Base-by-base conservation (phyloP, 2,113 vertebrate species). In the Dipodomys stephensi region DNA sequence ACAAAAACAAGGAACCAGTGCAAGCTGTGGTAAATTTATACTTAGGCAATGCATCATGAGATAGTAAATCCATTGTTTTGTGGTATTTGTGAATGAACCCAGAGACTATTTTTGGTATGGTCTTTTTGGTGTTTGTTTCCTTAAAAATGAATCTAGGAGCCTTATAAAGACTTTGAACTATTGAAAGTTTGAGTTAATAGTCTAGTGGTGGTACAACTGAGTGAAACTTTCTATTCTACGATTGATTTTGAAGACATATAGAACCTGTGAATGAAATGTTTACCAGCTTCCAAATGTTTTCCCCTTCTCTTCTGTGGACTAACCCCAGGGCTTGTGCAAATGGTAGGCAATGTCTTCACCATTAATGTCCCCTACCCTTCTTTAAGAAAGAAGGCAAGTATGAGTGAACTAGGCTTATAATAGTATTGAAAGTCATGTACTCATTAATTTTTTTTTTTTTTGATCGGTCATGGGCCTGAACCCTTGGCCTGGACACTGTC, bases 21-120 rank as follows among this genome's bases (percentile, higher is more conserved):
- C 32, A 94, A 77, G 27, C 68, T 84, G 12, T 81, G 68, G 30
- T 87, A 62, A 91, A 32, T 94, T 81, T 92, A 18, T 90, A 73
- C 87, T 93, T 93, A 89, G 86, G 44, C 89, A 90, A 64, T 95
- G 16, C 46, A 60, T 72, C 32, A 78, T 30, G 46, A 60, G n/a
- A 22, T 94, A 72, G 78, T 11, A 62, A 78, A 79, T 68, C 88
- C 64, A 65, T 3, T 95, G 67, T 94, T 93, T 95, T 32, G 90
- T 79, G 71, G 89, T 62, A 19, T 93, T 65, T 78, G 81, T n/a
- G 88, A 53, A 93, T 95, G 30, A 90, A 49, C 82, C 10, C 39
- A 46, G 87, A 69, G 93, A 71, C 10, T 92, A 88, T 74, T 90
- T 94, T 89, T 83, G 49, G 64, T 84, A 9, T 69, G 87, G n/a